Base-by-base conservation (phyloP, 35 echinoderm and acorn worm genomes). In the Hemicentrotus pulcherrimus region DNA sequence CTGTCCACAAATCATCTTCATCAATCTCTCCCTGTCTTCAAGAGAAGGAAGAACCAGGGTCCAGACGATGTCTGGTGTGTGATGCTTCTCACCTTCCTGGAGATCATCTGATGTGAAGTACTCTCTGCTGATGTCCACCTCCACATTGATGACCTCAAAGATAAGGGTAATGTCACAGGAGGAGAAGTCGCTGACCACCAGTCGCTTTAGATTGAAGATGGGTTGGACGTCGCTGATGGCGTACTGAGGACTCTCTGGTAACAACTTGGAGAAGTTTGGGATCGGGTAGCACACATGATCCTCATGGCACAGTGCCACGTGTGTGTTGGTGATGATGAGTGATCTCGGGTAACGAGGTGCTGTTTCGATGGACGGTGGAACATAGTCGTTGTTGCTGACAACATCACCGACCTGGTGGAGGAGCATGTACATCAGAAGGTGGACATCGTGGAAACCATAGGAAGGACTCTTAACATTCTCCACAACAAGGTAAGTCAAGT, bases 281-380 rank as follows among this genome's bases (percentile, higher is more conserved):
- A 99, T 94, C 9, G 98, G 98, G 86, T 99, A 99, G 59, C 97
- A 98, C 32, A 99, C 98, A 70, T 99, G 98, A 47, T 99, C 97
- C 47, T 99, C 97, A 22, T 95, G 88, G 86, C 97, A 97, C 12
- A 99, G 92, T 3, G 95, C 96, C 28, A 97, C 86, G 55, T 99
- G 98, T 19, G 95, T 94, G 89, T 97, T 97, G 65, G 97, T 98
- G 58, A 99, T 91, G 11, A 98, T 92, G 70, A 99, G 95, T 45
- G 98, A 97, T 46, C 98, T 86, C 4, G 94, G 94, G 31, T 94
- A 45, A 46, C 18, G 59, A 31, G 59, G 65, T 22, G 78, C 65
- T 22, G 94, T 94, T 31, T 94, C 78, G 13, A 86, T 94, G 22
- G 33, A 32, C 61, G 59, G 59, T 32, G 78, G 94, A 32, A 85